Percentiles rank a stretch among this genome's conserved stretches.
Evolutionary conservation across 2,797 vertebrate species (phyloP).

Genomic region (Tolypeutes matacus): DNA sequence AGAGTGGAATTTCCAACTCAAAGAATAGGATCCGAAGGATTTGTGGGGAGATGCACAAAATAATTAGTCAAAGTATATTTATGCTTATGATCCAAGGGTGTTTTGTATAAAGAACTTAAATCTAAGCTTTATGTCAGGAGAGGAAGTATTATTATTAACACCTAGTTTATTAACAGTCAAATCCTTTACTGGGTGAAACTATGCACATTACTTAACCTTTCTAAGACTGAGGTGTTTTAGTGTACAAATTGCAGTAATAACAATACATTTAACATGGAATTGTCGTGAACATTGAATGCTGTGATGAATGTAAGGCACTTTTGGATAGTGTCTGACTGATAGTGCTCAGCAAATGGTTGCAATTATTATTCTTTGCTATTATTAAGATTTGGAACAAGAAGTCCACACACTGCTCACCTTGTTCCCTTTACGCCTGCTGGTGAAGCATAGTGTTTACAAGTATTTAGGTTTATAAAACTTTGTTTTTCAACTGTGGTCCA

Average conservation of each 20-base stretch:
- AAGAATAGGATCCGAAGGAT: neutral
- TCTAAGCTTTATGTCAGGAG: neutral
- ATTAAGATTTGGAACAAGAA: neutral
- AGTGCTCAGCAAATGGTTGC: neutral
- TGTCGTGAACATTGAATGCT: neutral
- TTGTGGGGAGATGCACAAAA: neutral
- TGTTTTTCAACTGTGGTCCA: neutral
- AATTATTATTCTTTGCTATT: neutral
- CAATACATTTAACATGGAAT: neutral
- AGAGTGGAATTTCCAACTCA: slow-evolving; percentile 2
- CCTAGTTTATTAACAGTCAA: neutral
- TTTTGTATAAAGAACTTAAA: neutral
- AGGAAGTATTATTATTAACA: neutral
- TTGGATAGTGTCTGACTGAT: neutral
- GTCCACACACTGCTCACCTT: neutral
- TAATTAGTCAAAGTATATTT: slow-evolving; percentile 25
- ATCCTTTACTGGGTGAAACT: neutral
- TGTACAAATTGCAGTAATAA: neutral
- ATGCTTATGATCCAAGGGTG: neutral
- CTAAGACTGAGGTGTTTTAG: neutral
- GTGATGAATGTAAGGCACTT: neutral
- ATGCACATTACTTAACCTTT: neutral
- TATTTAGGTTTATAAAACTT: neutral
- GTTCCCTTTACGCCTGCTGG: neutral
- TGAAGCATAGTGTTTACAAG: neutral